Conservation (phyloP, 2,888 invertebrate species). For the Drosophila phalerata region DNA sequence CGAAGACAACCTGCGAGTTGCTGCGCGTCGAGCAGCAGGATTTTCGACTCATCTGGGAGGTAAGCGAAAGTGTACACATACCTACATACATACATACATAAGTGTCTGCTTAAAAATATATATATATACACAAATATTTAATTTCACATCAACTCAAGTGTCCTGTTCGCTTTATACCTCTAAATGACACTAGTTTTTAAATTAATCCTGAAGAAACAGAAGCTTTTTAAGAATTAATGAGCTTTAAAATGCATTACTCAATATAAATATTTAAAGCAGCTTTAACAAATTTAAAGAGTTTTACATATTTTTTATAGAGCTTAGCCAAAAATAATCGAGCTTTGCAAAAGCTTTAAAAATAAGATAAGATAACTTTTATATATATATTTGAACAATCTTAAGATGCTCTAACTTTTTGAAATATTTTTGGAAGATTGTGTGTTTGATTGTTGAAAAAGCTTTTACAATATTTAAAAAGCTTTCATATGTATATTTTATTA, state of each 20-base stretch:
- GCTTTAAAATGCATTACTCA: neutral
- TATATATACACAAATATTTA: conserved; percentile 9
- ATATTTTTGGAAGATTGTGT: neutral
- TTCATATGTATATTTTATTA: too few species aligned
- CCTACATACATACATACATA: neutral
- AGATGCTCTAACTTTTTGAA: neutral
- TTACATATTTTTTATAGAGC: neutral
- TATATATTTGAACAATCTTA: neutral
- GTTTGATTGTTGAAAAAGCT: too few species aligned
- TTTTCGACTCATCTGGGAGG: conserved; percentile 92
- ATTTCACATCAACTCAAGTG: conserved; percentile 19
- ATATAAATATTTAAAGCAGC: neutral
- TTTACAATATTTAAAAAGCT: too few species aligned
- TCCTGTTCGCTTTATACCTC: neutral
- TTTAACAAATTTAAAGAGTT: neutral
- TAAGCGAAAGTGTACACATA: conserved; percentile 83
- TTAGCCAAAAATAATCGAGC: neutral
- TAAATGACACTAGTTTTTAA: conserved; percentile 27
- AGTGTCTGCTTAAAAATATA: neutral
- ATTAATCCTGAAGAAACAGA: neutral
- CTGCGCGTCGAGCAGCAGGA: conserved; percentile 91
- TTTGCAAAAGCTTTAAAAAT: neutral
- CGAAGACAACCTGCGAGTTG: conserved; percentile 91
- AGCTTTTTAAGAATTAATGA: neutral
- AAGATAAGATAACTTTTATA: neutral